Evolutionary conservation across 2,113 vertebrate species (phyloP).

Genomic region (Melanotaenia duboulayi): DNA sequence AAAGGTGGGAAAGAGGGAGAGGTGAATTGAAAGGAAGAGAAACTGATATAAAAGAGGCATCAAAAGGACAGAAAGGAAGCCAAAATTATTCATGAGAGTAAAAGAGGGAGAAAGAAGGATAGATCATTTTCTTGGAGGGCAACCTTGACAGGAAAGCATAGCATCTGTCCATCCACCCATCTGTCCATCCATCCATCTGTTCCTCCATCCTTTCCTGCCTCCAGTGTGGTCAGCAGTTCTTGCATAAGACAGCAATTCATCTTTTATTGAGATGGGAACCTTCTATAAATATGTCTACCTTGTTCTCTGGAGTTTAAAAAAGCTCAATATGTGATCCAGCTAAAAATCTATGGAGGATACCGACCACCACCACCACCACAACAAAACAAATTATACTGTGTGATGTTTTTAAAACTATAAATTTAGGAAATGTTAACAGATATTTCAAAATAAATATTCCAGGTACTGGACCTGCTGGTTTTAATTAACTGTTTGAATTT

Average conservation of each 20-base stretch:
- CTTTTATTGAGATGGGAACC: constrained; percentile 67
- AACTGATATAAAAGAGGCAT: constrained; percentile 54
- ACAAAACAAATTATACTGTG: neutral
- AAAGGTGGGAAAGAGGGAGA: constrained; percentile 29
- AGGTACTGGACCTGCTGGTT: no score
- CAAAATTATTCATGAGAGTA: constrained; percentile 19
- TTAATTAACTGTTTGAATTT: no score
- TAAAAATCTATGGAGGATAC: constrained; percentile 49
- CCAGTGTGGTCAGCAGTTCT: constrained; percentile 59
- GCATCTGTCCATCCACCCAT: constrained; percentile 38
- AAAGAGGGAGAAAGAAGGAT: constrained; percentile 1
- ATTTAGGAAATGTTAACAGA: no score
- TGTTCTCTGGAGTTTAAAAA: constrained; percentile 49
- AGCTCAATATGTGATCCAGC: constrained; percentile 40
- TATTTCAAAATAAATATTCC: no score
- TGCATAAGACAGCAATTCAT: constrained; percentile 71
- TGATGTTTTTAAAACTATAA: neutral
- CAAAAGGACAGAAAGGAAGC: constrained; percentile 46
- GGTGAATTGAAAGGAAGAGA: constrained; percentile 20
- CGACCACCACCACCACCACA: neutral
- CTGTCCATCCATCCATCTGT: constrained; percentile 31
- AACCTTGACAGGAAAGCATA: constrained; percentile 19
- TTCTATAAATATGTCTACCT: constrained; percentile 67
- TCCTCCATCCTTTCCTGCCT: constrained; percentile 33
- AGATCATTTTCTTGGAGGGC: constrained; percentile 32